Evolutionary conservation across 2,888 invertebrate species (phyloP), one percentile per base, ranked within the genome.

Genomic region (Luffia ferchaultella): DNA sequence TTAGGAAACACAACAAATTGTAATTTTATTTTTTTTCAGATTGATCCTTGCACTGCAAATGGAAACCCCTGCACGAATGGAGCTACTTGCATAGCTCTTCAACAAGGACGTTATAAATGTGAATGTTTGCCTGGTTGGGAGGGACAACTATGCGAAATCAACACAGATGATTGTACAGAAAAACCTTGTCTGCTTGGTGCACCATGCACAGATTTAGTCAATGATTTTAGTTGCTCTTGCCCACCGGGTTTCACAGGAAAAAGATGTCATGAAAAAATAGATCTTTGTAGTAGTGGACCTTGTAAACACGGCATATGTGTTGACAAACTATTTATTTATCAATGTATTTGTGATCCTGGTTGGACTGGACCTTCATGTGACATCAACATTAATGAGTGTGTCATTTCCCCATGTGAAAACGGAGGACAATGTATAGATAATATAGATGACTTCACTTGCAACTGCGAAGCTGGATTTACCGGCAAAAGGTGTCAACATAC

Each of bases 111-210:
- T 58, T 97, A 92, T 73, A 93, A 93, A 71, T 99, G 99, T 69
- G 95, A 96, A 70, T 99, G 99, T 71, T 83, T 94, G 50, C 92
- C 96, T 17, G 99, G 99, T 42, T 99, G 98, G 98, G 96, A 96
- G 70, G 99, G 99, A 53, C 93, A 95, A 61, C 91, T 92, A 54
- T 99, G 99, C 71, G 96, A 97, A 68, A 87, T 87, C n/a, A 96
- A 97, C 67, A 93, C 90, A 55, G 92, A 98, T 64, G 97, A 98
- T 66, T 98, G 97, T 70, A 91, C 93, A 3, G 96, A 96, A 70
- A 90, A 91, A 58, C 97, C 97, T 19, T 97, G 97, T 68, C 85
- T 96, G 1, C 80, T 98, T 19, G 94, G 93, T 1, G 92, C 97
- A 1, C 93, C 93, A 58, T 98, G 98, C 70, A 96, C 96, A 0